These are phyloP conservation scores for Drosophila pseudoananassae DNA, from an alignment of 1,140 invertebrate genomes.

Conservation along the genomic window DNA sequence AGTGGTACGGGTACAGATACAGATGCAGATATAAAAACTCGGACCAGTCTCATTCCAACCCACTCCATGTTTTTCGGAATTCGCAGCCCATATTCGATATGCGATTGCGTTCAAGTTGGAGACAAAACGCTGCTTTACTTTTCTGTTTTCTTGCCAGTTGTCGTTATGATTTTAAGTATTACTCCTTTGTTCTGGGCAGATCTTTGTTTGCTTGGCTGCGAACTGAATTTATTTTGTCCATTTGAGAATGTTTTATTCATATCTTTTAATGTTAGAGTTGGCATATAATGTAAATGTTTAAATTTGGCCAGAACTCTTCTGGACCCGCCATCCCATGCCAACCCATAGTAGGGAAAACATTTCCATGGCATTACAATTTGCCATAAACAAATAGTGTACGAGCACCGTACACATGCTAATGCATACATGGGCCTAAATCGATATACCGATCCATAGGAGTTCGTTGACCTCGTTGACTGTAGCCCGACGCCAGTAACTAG, in stretches of 20 bases:
- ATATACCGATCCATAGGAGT: conserved; percentile 59
- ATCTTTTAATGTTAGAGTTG: conserved; percentile 65
- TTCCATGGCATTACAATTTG: conserved; percentile 48
- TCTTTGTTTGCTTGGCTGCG: conserved; percentile 52
- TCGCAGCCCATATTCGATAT: conserved; percentile 59
- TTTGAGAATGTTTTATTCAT: conserved; percentile 76
- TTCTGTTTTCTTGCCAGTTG: conserved; percentile 43
- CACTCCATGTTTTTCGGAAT: conserved; percentile 11
- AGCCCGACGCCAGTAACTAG: not conserved
- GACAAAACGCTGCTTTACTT: conserved; percentile 3
- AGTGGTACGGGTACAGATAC: conserved; percentile 14
- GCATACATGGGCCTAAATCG: not conserved
- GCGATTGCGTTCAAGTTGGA: conserved; percentile 40
- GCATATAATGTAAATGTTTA: conserved; percentile 40
- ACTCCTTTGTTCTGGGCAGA: conserved; percentile 53
- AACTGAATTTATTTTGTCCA: conserved; percentile 59
- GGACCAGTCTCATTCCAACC: conserved; percentile 5
- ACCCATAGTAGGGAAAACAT: conserved; percentile 8
- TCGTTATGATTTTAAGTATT: conserved; percentile 12
- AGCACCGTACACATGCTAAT: conserved; percentile 8
- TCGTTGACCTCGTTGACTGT: conserved; percentile 55
- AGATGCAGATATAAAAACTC: conserved; percentile 18
- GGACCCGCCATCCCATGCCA: not conserved
- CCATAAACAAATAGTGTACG: conserved; percentile 70
- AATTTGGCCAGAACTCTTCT: conserved; percentile 43